A percentile compares a stretch with the other conserved stretches of the same genome.
phyloP scores from a whole-genome alignment of 2,797 vertebrate genomes.

The Rhinophrynus dorsalis region DNA sequence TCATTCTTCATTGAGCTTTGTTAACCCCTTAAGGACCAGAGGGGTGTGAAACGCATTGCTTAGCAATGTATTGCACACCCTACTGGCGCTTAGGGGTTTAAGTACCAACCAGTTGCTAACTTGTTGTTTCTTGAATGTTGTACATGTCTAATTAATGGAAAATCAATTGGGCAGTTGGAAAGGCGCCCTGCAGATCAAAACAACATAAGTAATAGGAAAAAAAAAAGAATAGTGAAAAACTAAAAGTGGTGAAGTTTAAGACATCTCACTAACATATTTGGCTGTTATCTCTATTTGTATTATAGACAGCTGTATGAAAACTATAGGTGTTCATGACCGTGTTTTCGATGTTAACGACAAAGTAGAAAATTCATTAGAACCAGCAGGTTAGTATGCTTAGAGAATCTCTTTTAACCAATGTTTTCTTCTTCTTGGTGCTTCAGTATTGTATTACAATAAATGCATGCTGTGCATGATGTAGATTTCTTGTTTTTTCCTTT shows the following conservation, averaged over 20 bases:
- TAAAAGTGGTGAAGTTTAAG: constrained; percentile 70
- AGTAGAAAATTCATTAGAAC: constrained; percentile 99
- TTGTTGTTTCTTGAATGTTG: constrained; percentile 76
- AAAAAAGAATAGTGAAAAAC: constrained; percentile 56
- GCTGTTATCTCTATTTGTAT: constrained; percentile 86
- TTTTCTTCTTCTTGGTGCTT: constrained; percentile 70
- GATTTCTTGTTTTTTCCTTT: constrained; percentile 58
- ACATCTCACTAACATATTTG: constrained; percentile 91
- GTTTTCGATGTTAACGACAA: constrained; percentile 99
- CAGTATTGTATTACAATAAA: constrained; percentile 57
- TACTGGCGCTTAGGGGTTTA: no score
- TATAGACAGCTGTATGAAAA: constrained; percentile 99
- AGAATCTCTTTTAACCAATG: constrained; percentile 80
- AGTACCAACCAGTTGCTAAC: constrained; percentile 72
- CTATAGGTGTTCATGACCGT: constrained; percentile 99
- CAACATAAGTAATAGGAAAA: constrained; percentile 50
- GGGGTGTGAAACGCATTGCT: no score
- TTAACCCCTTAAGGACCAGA: no score
- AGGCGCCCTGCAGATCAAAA: constrained; percentile 59
- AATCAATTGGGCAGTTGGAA: constrained; percentile 58
- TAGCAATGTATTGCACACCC: no score
- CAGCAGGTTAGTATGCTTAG: constrained; percentile 99
- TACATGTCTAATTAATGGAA: constrained; percentile 58
- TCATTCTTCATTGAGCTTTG: constrained; percentile 66
- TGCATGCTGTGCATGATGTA: constrained; percentile 67